phyloP scores from a whole-genome alignment of 2,113 vertebrate species.

The Rhipidura dahli region DNA sequence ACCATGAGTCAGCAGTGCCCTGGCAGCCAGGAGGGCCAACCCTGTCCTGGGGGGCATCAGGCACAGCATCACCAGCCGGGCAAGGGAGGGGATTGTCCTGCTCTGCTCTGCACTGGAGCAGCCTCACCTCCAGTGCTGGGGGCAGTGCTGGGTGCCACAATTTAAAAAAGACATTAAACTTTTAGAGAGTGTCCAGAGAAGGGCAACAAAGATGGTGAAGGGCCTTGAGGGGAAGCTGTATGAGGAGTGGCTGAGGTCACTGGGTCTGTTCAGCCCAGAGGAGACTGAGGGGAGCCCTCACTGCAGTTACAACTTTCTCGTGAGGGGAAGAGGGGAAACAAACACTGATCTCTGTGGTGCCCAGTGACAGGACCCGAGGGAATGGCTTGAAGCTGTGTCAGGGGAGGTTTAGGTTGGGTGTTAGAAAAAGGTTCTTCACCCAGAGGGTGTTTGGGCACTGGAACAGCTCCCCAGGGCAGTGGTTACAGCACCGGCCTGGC shows the following conservation, averaged over 20 bases:
- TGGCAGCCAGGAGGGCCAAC: not conserved
- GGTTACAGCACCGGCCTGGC: not conserved
- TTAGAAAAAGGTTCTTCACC: not conserved
- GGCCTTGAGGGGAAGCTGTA: accelerated
- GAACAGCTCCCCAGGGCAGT: not conserved
- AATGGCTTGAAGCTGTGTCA: not conserved
- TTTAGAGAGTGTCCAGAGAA: accelerated
- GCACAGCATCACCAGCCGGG: accelerated
- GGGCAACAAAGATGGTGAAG: not conserved
- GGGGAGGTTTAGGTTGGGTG: not conserved
- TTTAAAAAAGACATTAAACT: not conserved
- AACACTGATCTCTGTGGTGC: not conserved
- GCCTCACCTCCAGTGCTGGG: accelerated
- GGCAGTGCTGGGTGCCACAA: accelerated
- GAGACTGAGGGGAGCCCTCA: not conserved
- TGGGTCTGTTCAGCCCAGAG: not conserved
- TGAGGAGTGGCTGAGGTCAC: not conserved
- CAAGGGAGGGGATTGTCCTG: not conserved
- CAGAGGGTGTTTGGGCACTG: accelerated
- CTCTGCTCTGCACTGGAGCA: accelerated
- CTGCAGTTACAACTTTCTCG: accelerated
- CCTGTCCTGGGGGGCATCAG: accelerated
- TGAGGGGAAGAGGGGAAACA: not conserved
- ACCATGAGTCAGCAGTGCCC: not conserved
- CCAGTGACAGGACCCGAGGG: accelerated